Conservation (phyloP, 2,113 vertebrate species). For the Machaerirhynchus nigripectus region DNA sequence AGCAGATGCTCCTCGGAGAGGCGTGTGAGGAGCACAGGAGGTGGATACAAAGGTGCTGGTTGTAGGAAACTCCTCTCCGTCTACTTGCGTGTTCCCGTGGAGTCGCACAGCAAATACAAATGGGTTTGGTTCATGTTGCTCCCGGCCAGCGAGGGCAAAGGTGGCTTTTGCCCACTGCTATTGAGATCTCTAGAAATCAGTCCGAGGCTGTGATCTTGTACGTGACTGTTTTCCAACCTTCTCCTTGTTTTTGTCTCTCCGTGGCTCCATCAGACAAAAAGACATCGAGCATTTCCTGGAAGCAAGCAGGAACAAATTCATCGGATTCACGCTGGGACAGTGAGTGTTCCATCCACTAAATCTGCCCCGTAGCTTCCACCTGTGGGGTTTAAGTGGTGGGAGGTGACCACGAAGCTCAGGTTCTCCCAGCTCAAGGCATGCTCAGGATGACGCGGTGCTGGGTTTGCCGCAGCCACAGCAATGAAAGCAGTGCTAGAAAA, state of each 20-base stretch:
- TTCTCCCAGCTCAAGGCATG: background rate
- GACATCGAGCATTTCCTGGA: slow-evolving; percentile 97
- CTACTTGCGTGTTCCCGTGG: fast-evolving
- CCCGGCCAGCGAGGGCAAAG: fast-evolving
- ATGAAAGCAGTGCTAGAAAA: fast-evolving
- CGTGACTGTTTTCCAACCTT: background rate
- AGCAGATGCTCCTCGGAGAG: background rate
- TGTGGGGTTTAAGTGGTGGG: background rate
- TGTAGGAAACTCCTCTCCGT: fast-evolving
- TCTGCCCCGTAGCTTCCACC: background rate
- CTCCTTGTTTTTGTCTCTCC: background rate
- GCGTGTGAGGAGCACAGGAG: background rate
- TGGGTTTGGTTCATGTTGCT: fast-evolving
- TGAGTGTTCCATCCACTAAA: slow-evolving; percentile 66
- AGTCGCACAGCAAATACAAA: background rate
- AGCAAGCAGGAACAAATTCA: slow-evolving; percentile 96
- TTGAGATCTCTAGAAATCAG: background rate
- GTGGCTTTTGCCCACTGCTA: fast-evolving
- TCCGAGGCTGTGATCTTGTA: background rate
- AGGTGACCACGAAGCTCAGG: background rate
- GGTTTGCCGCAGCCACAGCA: background rate
- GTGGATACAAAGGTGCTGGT: background rate
- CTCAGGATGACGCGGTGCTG: fast-evolving
- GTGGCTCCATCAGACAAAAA: slow-evolving; percentile 83
- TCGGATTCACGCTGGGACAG: slow-evolving; percentile 95